Evolutionary conservation across 2,797 vertebrate species (phyloP).

Genomic region (Erethizon dorsatum): DNA sequence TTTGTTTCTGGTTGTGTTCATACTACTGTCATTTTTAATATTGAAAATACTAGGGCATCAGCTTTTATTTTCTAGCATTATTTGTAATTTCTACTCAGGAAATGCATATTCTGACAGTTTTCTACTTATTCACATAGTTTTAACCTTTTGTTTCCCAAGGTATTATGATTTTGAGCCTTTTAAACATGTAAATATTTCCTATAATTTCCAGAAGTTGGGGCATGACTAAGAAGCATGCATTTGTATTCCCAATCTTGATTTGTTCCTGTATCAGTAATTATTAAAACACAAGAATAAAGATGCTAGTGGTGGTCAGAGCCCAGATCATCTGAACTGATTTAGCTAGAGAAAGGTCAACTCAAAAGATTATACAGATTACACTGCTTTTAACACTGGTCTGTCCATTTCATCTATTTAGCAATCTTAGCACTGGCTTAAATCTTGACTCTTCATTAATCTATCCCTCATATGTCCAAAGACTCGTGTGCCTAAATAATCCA

Average conservation of each 20-base stretch:
- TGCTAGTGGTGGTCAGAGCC: background rate
- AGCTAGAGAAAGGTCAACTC: background rate
- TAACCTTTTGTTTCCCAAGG: background rate
- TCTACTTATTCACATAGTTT: rapidly evolving
- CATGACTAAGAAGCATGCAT: background rate
- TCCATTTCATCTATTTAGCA: background rate
- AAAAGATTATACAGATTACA: background rate
- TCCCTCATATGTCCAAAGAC: background rate
- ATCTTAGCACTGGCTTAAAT: background rate
- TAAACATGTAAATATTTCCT: background rate
- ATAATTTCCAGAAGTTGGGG: background rate
- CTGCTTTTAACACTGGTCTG: background rate
- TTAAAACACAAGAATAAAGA: background rate
- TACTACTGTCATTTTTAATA: background rate
- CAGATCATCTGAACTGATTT: background rate
- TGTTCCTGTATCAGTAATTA: background rate
- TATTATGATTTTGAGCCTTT: background rate
- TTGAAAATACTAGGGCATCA: background rate
- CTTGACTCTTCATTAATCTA: background rate
- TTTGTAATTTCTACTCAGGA: background rate
- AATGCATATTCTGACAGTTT: background rate
- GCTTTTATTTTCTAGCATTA: slow-evolving; percentile 3
- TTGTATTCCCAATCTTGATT: background rate
- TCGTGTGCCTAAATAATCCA: background rate
- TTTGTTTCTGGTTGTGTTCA: background rate